Evolutionary conservation across 2,888 invertebrate genomes (phyloP).

Genomic region (Cryptosula pallasiana): DNA sequence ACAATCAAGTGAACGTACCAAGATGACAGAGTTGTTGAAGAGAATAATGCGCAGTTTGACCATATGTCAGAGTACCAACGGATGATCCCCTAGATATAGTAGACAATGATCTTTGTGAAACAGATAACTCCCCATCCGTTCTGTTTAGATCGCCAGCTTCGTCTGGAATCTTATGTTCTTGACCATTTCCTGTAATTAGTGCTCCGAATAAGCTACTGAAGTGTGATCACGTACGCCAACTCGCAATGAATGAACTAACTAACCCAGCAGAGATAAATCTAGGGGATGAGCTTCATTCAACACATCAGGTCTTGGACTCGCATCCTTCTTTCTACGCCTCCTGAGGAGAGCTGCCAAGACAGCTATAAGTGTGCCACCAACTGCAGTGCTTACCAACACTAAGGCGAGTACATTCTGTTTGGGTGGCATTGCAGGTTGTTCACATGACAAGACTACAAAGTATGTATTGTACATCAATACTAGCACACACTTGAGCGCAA

Average conservation of each 20-base stretch:
- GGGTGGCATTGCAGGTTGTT: not conserved
- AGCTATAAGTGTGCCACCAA: conserved; percentile 76
- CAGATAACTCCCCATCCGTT: not conserved
- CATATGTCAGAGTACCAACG: conserved; percentile 41
- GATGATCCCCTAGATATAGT: conserved; percentile 31
- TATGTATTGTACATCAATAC: too few relatives aligned
- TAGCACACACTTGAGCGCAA: too few relatives aligned
- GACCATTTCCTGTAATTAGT: too few relatives aligned
- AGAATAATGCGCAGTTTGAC: conserved; percentile 63
- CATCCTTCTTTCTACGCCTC: conserved; percentile 28
- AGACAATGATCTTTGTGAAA: not conserved
- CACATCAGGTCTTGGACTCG: conserved; percentile 2
- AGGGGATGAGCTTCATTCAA: conserved; percentile 2
- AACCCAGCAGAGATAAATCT: not conserved
- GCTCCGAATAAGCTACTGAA: too few relatives aligned
- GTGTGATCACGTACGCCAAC: too few relatives aligned
- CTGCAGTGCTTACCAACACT: conserved; percentile 67
- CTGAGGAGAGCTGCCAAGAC: conserved; percentile 68
- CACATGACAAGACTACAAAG: too few relatives aligned
- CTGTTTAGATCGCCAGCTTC: too few relatives aligned
- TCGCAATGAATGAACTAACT: not conserved
- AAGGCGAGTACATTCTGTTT: conserved; percentile 57
- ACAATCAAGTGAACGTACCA: conserved; percentile 58
- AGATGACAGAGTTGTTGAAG: conserved; percentile 84
- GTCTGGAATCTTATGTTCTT: too few relatives aligned